Base-by-base conservation (phyloP, 2,888 invertebrate genomes). In the Drosophila barbarae region DNA sequence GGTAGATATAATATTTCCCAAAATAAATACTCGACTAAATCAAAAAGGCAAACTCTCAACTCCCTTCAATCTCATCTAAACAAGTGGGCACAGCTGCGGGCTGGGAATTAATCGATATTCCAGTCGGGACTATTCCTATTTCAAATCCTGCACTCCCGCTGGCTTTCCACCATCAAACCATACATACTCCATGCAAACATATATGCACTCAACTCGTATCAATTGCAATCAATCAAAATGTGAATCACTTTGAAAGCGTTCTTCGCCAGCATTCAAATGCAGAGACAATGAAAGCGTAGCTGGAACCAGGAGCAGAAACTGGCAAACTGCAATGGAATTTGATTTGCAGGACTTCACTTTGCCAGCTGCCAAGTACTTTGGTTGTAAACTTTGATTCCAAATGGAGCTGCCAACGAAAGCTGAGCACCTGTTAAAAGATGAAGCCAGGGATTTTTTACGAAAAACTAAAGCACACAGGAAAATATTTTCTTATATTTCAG, bases 151-250 rank as follows among this genome's bases (percentile, higher is more conserved):
- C 46, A 46, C 63, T 60, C 38, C 9, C 46, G 60, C 18, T 9
- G 6, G 46, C 61, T 36, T 26, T 46, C 12, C 42, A 32, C 36
- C 36, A 44, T 36, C 58, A 42, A 42, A 28, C 28, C 15, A 35
- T 13, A 50, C 54, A 28, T 55, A 41, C 28, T 12, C 2, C 30
- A 30, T 5, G 15, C 3, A 26, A 5, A 5, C 8, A 18, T 1
- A 10, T 30, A 30, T 46, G 12, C 46, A 8, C 44, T 46, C 28
- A 2, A 18, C 5, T 30, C 28, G 44, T 64, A 56, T 63, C 67
- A 70, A 60, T 68, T 52, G 65, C 79, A 69, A 73, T 82, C 76
- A 78, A 82, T 81, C 69, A 66, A 51, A 68, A 64, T 71, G 60
- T 42, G 41, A 67, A 44, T 58, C 42, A 54, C 56, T 50, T 49